Conservation (phyloP, 2,888 invertebrate genomes). For the Noctua janthina region DNA sequence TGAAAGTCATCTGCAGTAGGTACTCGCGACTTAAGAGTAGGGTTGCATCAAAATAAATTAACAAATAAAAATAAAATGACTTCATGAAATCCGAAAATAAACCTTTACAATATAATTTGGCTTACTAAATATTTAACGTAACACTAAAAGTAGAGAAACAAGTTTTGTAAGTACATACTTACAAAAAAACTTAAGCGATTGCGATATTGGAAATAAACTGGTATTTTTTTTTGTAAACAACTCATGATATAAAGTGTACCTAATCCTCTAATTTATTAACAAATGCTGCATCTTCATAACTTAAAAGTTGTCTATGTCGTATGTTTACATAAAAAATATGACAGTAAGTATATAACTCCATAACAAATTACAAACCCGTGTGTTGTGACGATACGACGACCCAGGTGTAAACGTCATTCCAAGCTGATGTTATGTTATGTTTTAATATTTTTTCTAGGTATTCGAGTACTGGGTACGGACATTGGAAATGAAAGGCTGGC, state of each 20-base stretch:
- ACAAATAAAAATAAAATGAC: neutral
- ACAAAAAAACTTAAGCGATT: neutral
- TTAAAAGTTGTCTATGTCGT: neutral
- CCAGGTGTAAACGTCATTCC: neutral
- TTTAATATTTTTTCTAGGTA: constrained; percentile 74
- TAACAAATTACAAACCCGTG: constrained; percentile 5
- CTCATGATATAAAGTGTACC: neutral
- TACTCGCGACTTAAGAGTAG: neutral
- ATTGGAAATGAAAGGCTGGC: constrained; percentile 87
- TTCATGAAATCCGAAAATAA: neutral
- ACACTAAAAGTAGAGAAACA: neutral
- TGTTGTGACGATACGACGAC: neutral
- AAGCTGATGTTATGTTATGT: neutral
- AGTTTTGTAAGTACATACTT: constrained; percentile 3
- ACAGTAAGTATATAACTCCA: neutral
- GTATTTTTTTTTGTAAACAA: neutral
- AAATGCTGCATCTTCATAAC: neutral
- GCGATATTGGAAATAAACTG: neutral
- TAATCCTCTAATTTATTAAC: neutral
- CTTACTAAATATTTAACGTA: neutral
- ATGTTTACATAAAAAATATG: neutral
- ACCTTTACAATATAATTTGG: neutral
- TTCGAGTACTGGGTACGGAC: constrained; percentile 88
- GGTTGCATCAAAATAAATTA: neutral
- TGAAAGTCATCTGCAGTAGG: neutral